Evolutionary conservation across 2,797 vertebrate species (phyloP).

Genomic region (Todus mexicanus): DNA sequence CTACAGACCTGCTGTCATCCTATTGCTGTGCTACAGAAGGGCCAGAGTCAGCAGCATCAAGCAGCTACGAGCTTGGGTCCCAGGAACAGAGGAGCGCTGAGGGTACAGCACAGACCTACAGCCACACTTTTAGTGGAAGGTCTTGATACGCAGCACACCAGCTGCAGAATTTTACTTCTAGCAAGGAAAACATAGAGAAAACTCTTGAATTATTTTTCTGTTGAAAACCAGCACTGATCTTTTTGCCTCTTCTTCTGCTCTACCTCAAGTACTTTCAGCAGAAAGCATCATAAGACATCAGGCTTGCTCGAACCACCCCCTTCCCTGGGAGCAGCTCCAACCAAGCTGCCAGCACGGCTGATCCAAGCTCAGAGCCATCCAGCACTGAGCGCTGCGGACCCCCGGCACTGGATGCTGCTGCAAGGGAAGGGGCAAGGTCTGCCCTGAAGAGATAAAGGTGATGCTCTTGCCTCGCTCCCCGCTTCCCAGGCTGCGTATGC

Average conservation of each 20-base stretch:
- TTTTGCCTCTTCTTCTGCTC: background rate
- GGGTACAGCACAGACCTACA: background rate
- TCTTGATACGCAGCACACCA: background rate
- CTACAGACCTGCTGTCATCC: background rate
- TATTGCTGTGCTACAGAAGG: rapidly evolving
- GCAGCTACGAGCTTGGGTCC: background rate
- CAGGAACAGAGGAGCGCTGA: background rate
- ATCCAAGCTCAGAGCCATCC: background rate
- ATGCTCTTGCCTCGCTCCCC: rapidly evolving
- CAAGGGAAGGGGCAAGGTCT: background rate
- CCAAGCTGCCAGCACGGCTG: background rate
- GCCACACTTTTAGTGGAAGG: rapidly evolving
- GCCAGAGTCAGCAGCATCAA: background rate
- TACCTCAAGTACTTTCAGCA: background rate
- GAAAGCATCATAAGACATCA: background rate
- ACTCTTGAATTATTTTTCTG: background rate
- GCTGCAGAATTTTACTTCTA: background rate
- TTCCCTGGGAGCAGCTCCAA: background rate
- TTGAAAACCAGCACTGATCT: background rate
- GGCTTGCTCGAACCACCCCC: rapidly evolving
- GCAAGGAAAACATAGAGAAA: background rate
- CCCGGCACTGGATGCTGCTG: background rate
- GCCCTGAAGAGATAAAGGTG: background rate
- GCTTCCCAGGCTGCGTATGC: background rate
- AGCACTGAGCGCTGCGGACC: rapidly evolving